Conservation (phyloP, 2,113 vertebrate genomes). For the Zapornia atra region DNA sequence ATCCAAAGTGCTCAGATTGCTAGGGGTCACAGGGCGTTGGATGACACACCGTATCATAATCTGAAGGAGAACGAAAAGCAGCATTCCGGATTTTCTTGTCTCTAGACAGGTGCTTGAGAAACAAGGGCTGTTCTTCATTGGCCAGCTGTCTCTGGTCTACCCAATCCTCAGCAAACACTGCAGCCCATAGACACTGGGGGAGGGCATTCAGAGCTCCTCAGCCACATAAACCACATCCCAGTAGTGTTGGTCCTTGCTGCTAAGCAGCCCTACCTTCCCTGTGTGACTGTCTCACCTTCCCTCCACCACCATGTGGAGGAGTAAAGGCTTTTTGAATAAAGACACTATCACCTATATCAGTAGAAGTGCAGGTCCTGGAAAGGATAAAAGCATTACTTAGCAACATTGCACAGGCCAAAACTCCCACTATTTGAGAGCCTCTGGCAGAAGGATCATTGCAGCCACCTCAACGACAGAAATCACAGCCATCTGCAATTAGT, state of each 20-base stretch:
- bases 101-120: not conserved
- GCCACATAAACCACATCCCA: not conserved
- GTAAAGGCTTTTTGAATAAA: not conserved
- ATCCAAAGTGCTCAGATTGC: not conserved
- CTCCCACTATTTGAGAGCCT: not conserved
- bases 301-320: fast-evolving
- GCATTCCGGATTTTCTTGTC: not conserved
- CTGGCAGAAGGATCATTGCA: not conserved
- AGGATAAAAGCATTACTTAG: not conserved
- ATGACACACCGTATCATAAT: not conserved
- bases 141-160: not conserved
- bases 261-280: not conserved
- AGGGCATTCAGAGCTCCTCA: not conserved
- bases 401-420: not conserved
- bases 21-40: not conserved
- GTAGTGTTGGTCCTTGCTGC: not conserved
- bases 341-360: not conserved
- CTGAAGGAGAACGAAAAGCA: not conserved
- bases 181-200: not conserved
- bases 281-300: not conserved
- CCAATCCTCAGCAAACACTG: not conserved
- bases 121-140: not conserved
- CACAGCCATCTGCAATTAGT: not conserved
- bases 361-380: not conserved
- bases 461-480: not conserved